These are phyloP conservation scores for Megaceryle torquata DNA, from an alignment of 2,113 vertebrate genomes.

Conservation along the genomic window DNA sequence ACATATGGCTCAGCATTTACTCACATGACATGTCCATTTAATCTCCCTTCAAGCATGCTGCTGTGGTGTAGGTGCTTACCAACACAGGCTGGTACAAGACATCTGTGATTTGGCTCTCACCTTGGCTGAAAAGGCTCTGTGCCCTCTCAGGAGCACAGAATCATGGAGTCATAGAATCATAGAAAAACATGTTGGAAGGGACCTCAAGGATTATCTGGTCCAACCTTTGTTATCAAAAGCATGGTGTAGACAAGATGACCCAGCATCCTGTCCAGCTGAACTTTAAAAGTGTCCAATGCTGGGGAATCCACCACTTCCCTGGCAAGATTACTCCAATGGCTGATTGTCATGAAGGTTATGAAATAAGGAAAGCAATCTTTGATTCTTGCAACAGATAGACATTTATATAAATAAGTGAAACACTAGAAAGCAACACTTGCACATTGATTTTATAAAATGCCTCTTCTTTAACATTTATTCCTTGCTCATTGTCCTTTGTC, in stretches of 20 bases:
- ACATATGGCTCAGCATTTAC: background rate
- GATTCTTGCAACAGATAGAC: background rate
- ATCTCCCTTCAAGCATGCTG: background rate
- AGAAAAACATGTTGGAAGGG: background rate
- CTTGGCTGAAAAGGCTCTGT: background rate
- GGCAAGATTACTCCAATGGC: background rate
- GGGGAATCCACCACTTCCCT: background rate
- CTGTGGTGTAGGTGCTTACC: background rate
- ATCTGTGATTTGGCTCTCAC: background rate
- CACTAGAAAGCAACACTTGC: background rate
- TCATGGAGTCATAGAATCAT: background rate
- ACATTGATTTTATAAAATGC: background rate
- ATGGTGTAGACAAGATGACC: background rate
- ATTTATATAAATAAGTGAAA: background rate
- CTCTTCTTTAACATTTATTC: background rate
- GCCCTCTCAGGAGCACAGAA: background rate
- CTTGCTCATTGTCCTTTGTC: background rate
- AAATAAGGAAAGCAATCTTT: background rate
- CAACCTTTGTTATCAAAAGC: background rate
- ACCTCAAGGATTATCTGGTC: background rate
- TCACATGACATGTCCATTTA: background rate
- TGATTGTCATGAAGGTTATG: background rate
- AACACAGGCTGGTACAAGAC: background rate
- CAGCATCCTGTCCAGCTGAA: background rate
- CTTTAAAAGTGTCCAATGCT: background rate